These are phyloP conservation scores for Cephus nigrinus DNA, from an alignment of 2,888 invertebrate species.

Conservation along the genomic window DNA sequence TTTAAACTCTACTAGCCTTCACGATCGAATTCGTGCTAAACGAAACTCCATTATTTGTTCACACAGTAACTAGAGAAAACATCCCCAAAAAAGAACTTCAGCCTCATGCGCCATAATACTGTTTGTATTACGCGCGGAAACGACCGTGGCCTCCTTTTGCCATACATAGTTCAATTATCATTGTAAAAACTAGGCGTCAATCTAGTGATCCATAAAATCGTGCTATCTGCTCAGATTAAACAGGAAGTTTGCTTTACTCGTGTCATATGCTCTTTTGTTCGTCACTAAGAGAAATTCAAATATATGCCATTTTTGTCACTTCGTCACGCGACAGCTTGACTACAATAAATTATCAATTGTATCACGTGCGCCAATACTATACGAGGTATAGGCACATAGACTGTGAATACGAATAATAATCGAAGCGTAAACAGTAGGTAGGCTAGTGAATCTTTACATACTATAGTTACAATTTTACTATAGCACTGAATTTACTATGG, in stretches of 20 bases:
- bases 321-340: neutral
- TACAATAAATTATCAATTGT: neutral
- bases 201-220: neutral
- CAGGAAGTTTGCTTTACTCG: neutral
- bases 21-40: neutral
- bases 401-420: neutral
- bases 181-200: neutral
- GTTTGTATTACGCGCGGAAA: neutral
- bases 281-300: neutral
- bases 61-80: neutral
- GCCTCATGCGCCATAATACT: neutral
- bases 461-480: neutral
- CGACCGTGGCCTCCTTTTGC: neutral
- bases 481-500: neutral
- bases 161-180: neutral
- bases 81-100: neutral
- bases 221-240: neutral
- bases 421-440: neutral
- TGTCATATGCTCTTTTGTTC: neutral
- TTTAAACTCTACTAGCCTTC: neutral
- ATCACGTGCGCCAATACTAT: neutral
- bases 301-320: neutral
- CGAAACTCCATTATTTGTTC: neutral
- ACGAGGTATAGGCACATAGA: neutral
- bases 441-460: neutral